Conservation (phyloP, 2,888 invertebrate genomes). For the Allolobophora icterica region DNA sequence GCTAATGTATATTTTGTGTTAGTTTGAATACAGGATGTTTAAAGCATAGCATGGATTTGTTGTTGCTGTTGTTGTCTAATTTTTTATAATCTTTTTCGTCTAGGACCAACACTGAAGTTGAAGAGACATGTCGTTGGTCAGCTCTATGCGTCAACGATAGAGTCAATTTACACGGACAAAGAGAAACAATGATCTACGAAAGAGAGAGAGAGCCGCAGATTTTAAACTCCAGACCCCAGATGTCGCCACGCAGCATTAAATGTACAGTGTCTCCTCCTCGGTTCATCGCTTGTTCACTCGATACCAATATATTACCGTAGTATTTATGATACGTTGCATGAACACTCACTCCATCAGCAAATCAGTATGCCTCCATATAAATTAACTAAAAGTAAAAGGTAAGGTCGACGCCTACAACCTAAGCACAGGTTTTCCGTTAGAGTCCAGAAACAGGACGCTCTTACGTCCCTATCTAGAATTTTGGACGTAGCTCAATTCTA, state of each 20-base stretch:
- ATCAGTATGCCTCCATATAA: not conserved
- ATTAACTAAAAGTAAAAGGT: not conserved
- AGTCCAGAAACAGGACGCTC: too few relatives aligned
- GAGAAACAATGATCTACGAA: not conserved
- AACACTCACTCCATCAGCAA: not conserved
- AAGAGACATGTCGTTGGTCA: conserved; percentile 79
- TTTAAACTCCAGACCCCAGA: not conserved
- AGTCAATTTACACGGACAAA: conserved; percentile 73
- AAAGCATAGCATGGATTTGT: not conserved
- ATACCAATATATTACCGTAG: not conserved
- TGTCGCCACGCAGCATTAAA: not conserved
- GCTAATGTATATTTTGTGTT: too few relatives aligned
- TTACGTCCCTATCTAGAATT: too few relatives aligned
- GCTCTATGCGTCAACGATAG: conserved; percentile 80
- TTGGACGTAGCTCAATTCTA: too few relatives aligned
- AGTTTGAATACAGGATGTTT: not conserved
- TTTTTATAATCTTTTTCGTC: conserved; percentile 51
- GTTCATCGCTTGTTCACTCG: not conserved
- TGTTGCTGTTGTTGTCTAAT: not conserved
- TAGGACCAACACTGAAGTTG: conserved; percentile 87
- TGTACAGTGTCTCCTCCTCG: not conserved
- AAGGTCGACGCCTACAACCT: not conserved
- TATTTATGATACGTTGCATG: not conserved
- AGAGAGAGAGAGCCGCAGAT: not conserved
- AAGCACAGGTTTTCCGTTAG: too few relatives aligned